Conservation (phyloP, 2,113 vertebrate genomes). For the Pelvicachromis taeniatus region DNA sequence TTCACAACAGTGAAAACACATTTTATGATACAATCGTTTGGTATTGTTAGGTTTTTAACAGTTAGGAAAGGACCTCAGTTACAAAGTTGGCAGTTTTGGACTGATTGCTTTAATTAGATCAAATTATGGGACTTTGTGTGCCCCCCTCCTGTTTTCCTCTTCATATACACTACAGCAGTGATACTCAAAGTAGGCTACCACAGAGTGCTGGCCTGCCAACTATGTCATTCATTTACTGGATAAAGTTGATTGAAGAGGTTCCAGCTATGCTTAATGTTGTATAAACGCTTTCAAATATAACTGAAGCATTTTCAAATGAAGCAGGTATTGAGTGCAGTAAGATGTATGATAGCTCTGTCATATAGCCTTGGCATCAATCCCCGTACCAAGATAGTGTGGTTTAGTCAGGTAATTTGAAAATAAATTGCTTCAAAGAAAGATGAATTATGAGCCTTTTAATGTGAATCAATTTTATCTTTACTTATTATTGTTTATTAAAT, state of each 20-base stretch:
- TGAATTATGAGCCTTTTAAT: background rate
- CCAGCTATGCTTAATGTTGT: background rate
- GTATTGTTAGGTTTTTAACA: background rate
- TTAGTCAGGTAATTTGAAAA: background rate
- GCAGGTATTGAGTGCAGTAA: background rate
- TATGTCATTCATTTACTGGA: background rate
- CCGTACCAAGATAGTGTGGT: background rate
- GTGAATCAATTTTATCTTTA: background rate
- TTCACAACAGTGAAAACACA: background rate
- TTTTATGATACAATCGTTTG: background rate
- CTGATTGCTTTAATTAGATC: background rate
- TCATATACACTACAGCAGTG: background rate
- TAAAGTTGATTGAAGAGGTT: background rate
- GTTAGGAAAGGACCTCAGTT: background rate
- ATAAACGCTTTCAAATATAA: background rate
- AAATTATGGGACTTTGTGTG: background rate
- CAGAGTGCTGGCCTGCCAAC: background rate
- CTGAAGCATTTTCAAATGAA: background rate
- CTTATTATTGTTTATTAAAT: background rate
- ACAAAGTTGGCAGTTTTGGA: background rate
- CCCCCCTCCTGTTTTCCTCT: background rate
- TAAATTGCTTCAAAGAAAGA: background rate
- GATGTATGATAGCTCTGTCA: background rate
- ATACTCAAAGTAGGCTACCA: background rate
- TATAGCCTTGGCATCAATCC: background rate